A percentile compares a stretch with the other conserved stretches of the same genome.
These are phyloP conservation scores for Baccha elongata DNA, from an alignment of 2,888 invertebrate genomes.

Conservation along the genomic window DNA sequence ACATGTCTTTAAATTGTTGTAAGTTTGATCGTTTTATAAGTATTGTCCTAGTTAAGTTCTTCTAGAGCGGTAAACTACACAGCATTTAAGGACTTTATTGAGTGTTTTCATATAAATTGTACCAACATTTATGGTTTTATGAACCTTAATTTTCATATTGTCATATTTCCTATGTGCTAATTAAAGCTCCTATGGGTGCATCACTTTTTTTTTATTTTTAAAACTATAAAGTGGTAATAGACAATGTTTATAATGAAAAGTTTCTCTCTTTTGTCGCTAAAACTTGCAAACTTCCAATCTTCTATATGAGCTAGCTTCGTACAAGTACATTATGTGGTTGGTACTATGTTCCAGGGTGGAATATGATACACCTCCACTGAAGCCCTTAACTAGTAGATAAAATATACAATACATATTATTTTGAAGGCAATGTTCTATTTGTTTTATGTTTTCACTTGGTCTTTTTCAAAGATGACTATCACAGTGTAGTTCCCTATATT, in stretches of 20 bases:
- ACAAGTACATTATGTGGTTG: slow-evolving; percentile 29
- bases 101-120: too few species aligned
- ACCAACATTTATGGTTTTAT: too few species aligned
- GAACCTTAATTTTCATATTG: too few species aligned
- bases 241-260: background rate
- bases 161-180: background rate
- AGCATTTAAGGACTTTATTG: too few species aligned
- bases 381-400: slow-evolving; percentile 57
- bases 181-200: background rate
- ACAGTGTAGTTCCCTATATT: slow-evolving; percentile 17
- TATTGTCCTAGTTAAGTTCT: too few species aligned
- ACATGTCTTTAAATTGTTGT: too few species aligned
- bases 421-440: slow-evolving; percentile 57
- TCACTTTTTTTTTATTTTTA: slow-evolving; percentile 6
- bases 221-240: slow-evolving; percentile 9
- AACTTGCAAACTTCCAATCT: background rate
- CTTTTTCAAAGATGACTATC: slow-evolving; percentile 21
- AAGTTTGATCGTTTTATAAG: too few species aligned
- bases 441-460: slow-evolving; percentile 35
- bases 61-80: too few species aligned
- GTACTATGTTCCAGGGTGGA: slow-evolving; percentile 41
- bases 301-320: slow-evolving; percentile 7
- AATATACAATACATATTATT: too few species aligned
- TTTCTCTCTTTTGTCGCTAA: background rate
- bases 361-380: slow-evolving; percentile 51